These are phyloP conservation scores for Scaptomyza pallida DNA, from an alignment of 1,140 invertebrate genomes.

Conservation along the genomic window DNA sequence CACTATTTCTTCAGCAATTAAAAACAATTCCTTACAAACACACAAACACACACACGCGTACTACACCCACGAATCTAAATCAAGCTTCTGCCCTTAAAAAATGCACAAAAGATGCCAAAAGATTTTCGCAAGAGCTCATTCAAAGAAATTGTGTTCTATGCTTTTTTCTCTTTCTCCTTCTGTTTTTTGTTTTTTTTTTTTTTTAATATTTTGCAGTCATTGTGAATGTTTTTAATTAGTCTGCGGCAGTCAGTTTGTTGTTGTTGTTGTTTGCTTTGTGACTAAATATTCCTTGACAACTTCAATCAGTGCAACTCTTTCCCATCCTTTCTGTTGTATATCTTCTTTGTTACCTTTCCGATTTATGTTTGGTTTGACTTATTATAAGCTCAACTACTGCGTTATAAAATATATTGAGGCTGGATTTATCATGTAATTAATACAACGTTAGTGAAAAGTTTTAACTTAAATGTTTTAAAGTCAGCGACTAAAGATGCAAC, in stretches of 20 bases:
- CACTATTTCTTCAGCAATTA: conserved; percentile 38
- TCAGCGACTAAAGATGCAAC: not conserved
- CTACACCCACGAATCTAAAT: conserved; percentile 20
- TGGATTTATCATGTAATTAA: no score
- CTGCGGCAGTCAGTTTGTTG: conserved; percentile 31
- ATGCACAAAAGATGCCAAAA: conserved; percentile 34
- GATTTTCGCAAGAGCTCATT: conserved; percentile 31
- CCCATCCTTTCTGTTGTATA: not conserved
- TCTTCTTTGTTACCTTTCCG: not conserved
- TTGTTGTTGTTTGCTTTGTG: conserved; percentile 40
- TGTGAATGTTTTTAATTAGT: conserved; percentile 77
- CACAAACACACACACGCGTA: conserved; percentile 1
- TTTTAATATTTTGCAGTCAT: conserved; percentile 58
- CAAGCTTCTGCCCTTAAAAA: not conserved
- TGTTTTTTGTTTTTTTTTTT: conserved; percentile 27
- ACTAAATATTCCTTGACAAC: conserved; percentile 42
- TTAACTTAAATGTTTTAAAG: not conserved
- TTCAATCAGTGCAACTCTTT: conserved; percentile 58
- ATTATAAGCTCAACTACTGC: not conserved
- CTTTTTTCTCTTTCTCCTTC: conserved; percentile 18
- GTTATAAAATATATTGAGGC: not conserved
- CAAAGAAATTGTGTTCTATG: conserved; percentile 20
- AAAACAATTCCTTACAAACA: conserved; percentile 40
- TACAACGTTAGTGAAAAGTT: no score
- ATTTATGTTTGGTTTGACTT: not conserved